phyloP scores from a whole-genome alignment of 1,140 invertebrate genomes.

The Muscidifurax raptorellus region DNA sequence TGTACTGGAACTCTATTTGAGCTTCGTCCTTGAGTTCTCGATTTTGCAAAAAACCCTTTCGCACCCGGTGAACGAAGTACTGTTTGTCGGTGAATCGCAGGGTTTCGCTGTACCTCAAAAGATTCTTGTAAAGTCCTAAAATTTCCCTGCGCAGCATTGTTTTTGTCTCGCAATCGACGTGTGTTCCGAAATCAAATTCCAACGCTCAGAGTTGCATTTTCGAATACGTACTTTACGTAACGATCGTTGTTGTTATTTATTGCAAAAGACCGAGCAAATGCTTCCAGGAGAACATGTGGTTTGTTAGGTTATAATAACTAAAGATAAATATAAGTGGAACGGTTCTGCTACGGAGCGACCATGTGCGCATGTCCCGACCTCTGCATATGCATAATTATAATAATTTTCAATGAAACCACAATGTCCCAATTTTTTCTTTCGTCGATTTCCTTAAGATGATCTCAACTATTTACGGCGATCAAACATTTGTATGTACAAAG shows the following conservation, averaged over 20 bases:
- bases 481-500: too few relatives aligned
- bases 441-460: neutral
- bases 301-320: neutral
- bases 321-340: neutral
- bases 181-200: neutral
- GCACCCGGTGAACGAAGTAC: conserved; percentile 74
- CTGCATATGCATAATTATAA: too few relatives aligned
- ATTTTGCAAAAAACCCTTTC: conserved; percentile 73
- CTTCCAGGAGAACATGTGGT: neutral
- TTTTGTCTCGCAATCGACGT: conserved; percentile 8
- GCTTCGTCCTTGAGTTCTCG: conserved; percentile 64
- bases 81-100: conserved; percentile 77
- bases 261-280: neutral
- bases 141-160: conserved; percentile 54
- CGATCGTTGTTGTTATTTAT: neutral
- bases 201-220: neutral
- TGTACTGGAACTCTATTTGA: conserved; percentile 75
- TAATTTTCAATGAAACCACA: too few relatives aligned
- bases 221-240: neutral
- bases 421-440: neutral
- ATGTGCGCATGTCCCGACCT: neutral
- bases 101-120: conserved; percentile 75
- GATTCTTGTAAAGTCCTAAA: conserved; percentile 75
- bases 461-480: too few relatives aligned
- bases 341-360: neutral